These are phyloP conservation scores for Stegastes partitus DNA, from an alignment of 2,113 vertebrate genomes.

Conservation along the genomic window DNA sequence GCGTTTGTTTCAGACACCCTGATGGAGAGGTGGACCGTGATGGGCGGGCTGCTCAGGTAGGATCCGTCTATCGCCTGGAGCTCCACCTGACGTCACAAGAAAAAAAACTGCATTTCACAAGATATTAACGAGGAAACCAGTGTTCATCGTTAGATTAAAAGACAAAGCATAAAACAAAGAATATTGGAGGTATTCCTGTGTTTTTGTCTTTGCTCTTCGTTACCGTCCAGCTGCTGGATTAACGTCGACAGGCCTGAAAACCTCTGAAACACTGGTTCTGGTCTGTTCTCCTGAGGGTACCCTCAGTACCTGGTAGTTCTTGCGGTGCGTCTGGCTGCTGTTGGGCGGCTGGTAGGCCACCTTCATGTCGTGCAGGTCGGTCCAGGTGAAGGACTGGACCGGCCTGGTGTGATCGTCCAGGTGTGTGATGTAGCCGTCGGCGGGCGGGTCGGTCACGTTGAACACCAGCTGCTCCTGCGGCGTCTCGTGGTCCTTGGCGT, in stretches of 20 bases:
- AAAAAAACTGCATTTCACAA: not conserved
- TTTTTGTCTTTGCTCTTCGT: too few species aligned
- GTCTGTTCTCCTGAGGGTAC: too few species aligned
- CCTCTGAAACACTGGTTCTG: too few species aligned
- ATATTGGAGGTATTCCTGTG: too few species aligned
- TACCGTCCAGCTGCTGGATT: too few species aligned
- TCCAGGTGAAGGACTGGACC: conserved; percentile 80
- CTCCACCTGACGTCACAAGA: conserved; percentile 79
- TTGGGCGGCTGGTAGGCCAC: conserved; percentile 87
- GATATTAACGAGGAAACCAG: too few species aligned
- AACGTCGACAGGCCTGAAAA: too few species aligned
- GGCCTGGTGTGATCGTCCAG: conserved; percentile 80
- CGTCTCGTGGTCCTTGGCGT: conserved; percentile 80
- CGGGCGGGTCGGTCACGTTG: conserved; percentile 65
- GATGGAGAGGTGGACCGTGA: conserved; percentile 85
- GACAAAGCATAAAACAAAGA: too few species aligned
- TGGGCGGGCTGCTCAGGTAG: conserved; percentile 74
- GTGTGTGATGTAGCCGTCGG: conserved; percentile 78
- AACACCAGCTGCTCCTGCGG: conserved; percentile 74
- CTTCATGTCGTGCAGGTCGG: conserved; percentile 85
- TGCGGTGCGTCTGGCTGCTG: conserved; percentile 78
- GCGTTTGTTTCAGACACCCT: conserved; percentile 78
- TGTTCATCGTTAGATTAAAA: too few species aligned
- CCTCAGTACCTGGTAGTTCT: conserved; percentile 83
- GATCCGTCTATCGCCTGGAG: conserved; percentile 86